Base-by-base conservation (phyloP, 2,888 invertebrate species). In the Orthonevra nobilis region DNA sequence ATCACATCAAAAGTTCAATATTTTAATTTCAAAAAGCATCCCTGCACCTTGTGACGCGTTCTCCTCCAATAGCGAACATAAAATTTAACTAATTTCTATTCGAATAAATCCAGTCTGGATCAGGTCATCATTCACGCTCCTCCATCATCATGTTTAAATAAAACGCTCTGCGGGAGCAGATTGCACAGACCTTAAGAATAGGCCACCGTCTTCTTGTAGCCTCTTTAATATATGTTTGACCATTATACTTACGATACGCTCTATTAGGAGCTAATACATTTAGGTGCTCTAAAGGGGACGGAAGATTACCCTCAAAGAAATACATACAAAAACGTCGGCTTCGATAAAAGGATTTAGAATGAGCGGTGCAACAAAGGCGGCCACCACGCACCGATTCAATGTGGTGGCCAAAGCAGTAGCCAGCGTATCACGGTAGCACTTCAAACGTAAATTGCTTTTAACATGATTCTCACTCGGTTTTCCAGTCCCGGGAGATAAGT, bases 401-500 rank as follows among this genome's bases (percentile, higher is more conserved):
- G 46, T 54, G 73, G 60, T 73, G 66, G 70, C 75, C 70, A 10
- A 44, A 54, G 48, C 36, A 73, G 77, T 79, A 79, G 79, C 73
- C 40, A 84, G 86, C 86, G 86, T 86, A 86, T 87, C 85, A 86
- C 86, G 84, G 86, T 86, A 86, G 86, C 86, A 85, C 84, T 85
- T 86, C 85, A 84, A 86, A 86, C 86, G 86, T 87, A 87, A 86
- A 86, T 86, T 86, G 86, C 86, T 86, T 87, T 87, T 86, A 79
- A 73, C 79, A 79, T 79, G 73, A 73, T 79, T 73, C 68, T 73
- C 79, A 73, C 66, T 79, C 73, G 79, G 73, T 61, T 79, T 66
- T 79, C 56, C 73, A 50, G 54, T 73, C 54, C 44, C 66, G 40
- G 42, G 46, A 79, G 73, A 79, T 73, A 73, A 73, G 66, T 42